Conservation (phyloP, 2,888 invertebrate genomes). For the Strigamia transsilvanica region DNA sequence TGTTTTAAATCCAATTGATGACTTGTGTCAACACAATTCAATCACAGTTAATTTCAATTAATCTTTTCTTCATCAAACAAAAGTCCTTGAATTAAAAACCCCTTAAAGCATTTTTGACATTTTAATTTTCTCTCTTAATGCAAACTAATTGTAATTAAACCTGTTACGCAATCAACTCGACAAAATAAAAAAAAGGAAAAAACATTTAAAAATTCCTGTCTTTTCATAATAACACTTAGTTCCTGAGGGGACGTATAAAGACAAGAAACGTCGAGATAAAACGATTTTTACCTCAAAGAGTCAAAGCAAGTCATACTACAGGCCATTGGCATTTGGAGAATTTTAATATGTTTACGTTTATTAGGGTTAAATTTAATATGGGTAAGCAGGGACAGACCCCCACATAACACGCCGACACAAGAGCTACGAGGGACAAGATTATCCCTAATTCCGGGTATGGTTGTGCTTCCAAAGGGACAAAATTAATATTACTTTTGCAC, state of each 20-base stretch:
- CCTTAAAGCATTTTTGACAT: slow-evolving; percentile 33
- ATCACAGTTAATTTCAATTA: slow-evolving; percentile 20
- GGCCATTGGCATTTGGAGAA: slow-evolving; percentile 52
- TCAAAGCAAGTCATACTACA: slow-evolving; percentile 29
- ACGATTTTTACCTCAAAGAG: slow-evolving; percentile 44
- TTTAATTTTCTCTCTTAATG: slow-evolving; percentile 29
- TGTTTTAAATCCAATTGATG: slow-evolving; percentile 19
- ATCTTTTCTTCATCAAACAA: neutral
- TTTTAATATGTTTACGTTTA: slow-evolving; percentile 53
- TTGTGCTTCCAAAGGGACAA: neutral
- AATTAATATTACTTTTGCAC: slow-evolving; percentile 20
- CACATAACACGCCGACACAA: slow-evolving; percentile 31
- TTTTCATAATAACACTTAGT: slow-evolving; percentile 40
- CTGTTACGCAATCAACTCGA: slow-evolving; percentile 35
- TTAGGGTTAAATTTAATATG: slow-evolving; percentile 52
- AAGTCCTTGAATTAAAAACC: neutral
- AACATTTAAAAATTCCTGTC: slow-evolving; percentile 23
- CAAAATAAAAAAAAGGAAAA: neutral
- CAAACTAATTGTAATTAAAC: slow-evolving; percentile 40
- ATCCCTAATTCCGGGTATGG: neutral
- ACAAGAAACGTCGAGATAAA: slow-evolving; percentile 49
- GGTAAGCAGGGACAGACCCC: slow-evolving; percentile 43
- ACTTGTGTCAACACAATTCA: slow-evolving; percentile 16
- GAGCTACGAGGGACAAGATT: slow-evolving; percentile 29
- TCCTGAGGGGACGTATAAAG: slow-evolving; percentile 45